Base-by-base conservation (phyloP, 2,888 invertebrate species). In the Heteromyza rotundicornis region DNA sequence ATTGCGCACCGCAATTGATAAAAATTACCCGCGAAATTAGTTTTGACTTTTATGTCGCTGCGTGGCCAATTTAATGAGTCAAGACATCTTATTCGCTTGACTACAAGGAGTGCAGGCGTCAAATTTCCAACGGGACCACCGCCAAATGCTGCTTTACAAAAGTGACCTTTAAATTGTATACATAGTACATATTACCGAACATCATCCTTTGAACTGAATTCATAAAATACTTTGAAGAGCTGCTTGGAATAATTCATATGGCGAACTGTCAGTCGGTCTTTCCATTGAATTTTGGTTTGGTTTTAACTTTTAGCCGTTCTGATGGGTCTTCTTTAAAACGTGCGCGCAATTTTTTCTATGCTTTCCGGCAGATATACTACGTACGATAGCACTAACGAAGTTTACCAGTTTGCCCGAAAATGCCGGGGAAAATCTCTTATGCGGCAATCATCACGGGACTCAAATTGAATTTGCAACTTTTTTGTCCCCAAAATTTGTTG, bases 381-480 rank as follows among this genome's bases (percentile, higher is more conserved):
- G 27, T 10, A 27, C 5, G 10, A 27, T 36, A 24, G 36, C 32
- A 57, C 53, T 53, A 57, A 58, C 52, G 22, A 62, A 62, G 44
- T 57, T 62, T 62, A 16, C 12, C 20, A 32, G 20, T 20, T 32
- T 44, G 16, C 16, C 23, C 23, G 32, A 35, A 36, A 22, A 60
- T 23, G 17, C 22, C 17, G 35, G 32, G 27, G 24, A 20, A 62
- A 58, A 60, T 51, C 51, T 52, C 22, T 23, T 19, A 52, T 56
- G 51, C 55, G 24, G 36, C 67, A 66, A 65, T 68, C 64, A 64
- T 65, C 69, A 62, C 53, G 69, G 64, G 67, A 68, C 67, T 66
- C 64, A 68, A 68, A 70, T 68, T 70, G 68, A 70, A 70, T 70
- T 70, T 67, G 64, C 63, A 68, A 67, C 67, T 66, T 67, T 68